Base-by-base conservation (phyloP, 1,140 invertebrate genomes). In the Heliothis virescens region DNA sequence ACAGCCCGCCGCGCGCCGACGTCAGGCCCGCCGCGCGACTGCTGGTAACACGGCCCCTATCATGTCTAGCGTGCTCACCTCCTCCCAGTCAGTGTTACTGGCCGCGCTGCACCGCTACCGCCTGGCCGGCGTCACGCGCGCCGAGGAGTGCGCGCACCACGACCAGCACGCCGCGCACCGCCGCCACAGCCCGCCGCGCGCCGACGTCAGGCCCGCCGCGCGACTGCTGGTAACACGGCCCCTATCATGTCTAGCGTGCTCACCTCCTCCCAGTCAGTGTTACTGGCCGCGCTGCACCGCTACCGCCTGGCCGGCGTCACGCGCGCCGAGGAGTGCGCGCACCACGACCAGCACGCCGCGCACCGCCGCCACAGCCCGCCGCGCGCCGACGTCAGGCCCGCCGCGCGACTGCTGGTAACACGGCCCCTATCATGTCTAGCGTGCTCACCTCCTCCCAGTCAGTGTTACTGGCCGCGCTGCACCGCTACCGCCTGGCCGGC, bases 71-170 rank as follows among this genome's bases (percentile, higher is more conserved):
- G 3, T 57, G 15, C 26, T 13, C 26, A n/a, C 29, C 13, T 9
- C 5, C 62, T 63, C 13, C 21, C 21, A 26, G 21, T 2, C 21
- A 2, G 95, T 97, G 83, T 96, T 98, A 72, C 96, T 99, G 21
- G 96, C 97, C 11, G 98, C 99, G 94, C 94, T 99, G 53, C 96
- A 97, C 86, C 97, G 97, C 79, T 98, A 98, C 94, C 95, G 98
- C 16, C 96, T 97, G 85, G 96, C 97, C 80, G 98, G 98, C 15
- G 95, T 98, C 57, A 97, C 97, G 5, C 96, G 96, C 65, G 96
- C 97, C 21, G 97, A 98, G 87, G 97, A 98, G 89, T 97, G 97
- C 85, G 95, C 96, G 52, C 97, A 98, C 94, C 98, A 97, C 90
- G 97, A 98, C 87, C 97, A 98, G 91, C 96, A 96, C 87, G 96